Evolutionary conservation across 2,797 vertebrate species (phyloP), one percentile per base, ranked within the genome.

Genomic region (Cryptoprocta ferox): DNA sequence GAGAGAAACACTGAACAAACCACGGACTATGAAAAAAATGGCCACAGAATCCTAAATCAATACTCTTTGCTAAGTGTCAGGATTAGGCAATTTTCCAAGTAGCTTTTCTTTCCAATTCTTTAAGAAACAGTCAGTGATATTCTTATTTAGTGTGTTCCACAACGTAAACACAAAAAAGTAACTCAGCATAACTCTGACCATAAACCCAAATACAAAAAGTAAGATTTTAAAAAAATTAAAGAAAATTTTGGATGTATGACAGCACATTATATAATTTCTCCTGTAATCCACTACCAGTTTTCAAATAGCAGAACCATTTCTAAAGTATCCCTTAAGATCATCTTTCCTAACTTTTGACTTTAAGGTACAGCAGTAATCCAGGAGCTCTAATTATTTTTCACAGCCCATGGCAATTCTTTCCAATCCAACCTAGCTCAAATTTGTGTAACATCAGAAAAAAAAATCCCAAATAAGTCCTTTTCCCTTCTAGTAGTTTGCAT

Each of bases 371-470:
- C 13, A 78, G 42, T 63, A 80, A 83, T 66, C 87, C 37, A 93
- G 63, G 71, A 66, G 6, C 9, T 63, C 18, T 16, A 76, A 90
- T 16, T 50, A 39, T n/a, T 96, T 91, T 88, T 37, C 81, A 61
- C 24, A 2, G 81, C 0, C 10, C 6, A 32, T 68, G 39, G 12
- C 45, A 63, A 87, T 93, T 93, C 42, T 87, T 73, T 21, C 16
- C 30, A 91, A 11, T 1, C 39, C 18, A 96, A 35, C 11, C 3
- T 19, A 75, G 48, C 3, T 76, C 24, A 35, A n/a, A 85, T 45
- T 89, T 96, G 48, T 39, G 37, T 89, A 73, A 13, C 19, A 81
- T 35, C 9, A 50, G 76, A 68, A 84, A 26, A 83, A 94, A 96
- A 48, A 21, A 21, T 68, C 39, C 7, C 80, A 95, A 76, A 65